Evolutionary conservation across 64 coral and sea anemone genomes (phyloP), one percentile per base, ranked within the genome.

Genomic region (Actinia tenebrosa): DNA sequence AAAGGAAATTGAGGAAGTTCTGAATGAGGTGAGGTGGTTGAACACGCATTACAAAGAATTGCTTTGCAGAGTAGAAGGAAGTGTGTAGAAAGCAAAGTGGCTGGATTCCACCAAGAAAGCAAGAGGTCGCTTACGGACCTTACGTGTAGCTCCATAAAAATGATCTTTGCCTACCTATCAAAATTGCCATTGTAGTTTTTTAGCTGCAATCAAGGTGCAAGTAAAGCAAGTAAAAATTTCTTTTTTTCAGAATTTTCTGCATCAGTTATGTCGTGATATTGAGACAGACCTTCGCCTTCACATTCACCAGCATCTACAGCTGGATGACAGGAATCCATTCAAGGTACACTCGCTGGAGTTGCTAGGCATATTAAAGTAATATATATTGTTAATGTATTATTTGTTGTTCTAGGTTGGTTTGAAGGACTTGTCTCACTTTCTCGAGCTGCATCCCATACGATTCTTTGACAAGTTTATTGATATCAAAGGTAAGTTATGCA

Each of bases 311-410:
- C 96, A 98, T 78, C 78, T 98, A 9, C 96, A 98, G 75, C 56
- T 98, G 30, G 96, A 94, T 27, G 96, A 98, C 79, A 87, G 96
- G 90, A 98, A 98, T 89, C 96, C 96, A 10, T 98, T 98, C 75
- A 98, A 94, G 93, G 96, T 98, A 84, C 2, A 44, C 7, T 8
- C 47, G 0, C 56, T 37, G 30, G 30, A 37, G 30, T 37, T 37
- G 0, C 30, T 37, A 37, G 30, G 0, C 1, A 37, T 37, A 37
- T 37, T 37, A 37, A 37, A 37, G 30, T 37, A 37, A 37, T 54
- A 37, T 37, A 37, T 37, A 37, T 37, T 37, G 30, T 37, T 37
- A 1, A 37, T 37, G 30, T 37, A 10, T 42, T 26, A 14, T 75
- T 15, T 42, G n/a, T 75, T 27, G 9, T 46, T 56, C 16, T 14